Evolutionary conservation across 2,797 vertebrate species (phyloP).

Genomic region (Sylvilagus floridanus): DNA sequence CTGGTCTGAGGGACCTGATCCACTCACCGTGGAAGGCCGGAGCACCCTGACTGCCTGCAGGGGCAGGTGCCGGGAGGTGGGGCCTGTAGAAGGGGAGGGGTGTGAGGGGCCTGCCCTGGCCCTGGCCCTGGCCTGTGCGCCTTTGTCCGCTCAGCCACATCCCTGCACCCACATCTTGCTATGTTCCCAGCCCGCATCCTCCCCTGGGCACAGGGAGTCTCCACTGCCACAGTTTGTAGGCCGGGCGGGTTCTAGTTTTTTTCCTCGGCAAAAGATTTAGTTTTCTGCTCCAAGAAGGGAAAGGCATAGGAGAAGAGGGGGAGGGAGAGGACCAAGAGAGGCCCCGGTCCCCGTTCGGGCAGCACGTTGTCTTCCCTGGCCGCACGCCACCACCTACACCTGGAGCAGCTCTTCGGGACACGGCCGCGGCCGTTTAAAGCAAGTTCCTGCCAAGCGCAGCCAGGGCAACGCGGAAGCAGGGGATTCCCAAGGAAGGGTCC

Average conservation of each 20-base stretch:
- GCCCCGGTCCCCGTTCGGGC: not conserved
- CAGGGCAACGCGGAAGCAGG: not conserved
- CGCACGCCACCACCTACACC: conserved; percentile 12
- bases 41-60: not conserved
- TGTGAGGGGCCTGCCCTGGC: rapidly evolving
- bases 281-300: conserved; percentile 68
- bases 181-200: not conserved
- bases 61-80: not conserved
- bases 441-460: too few relatives aligned
- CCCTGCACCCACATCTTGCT: not conserved
- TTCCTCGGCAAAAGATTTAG: conserved; percentile 63
- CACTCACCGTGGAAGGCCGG: not conserved
- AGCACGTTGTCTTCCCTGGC: conserved; percentile 7
- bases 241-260: conserved; percentile 53
- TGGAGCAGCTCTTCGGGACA: not conserved
- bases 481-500: not conserved
- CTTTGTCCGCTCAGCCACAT: not conserved
- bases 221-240: not conserved
- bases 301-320: conserved; percentile 49
- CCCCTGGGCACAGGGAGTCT: not conserved
- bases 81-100: not conserved
- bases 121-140: not conserved
- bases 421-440: too few relatives aligned
- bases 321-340: conserved; percentile 28
- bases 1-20: not conserved